Evolutionary conservation across 1,140 invertebrate genomes (phyloP).

Genomic region (Zelostemma sp.): DNA sequence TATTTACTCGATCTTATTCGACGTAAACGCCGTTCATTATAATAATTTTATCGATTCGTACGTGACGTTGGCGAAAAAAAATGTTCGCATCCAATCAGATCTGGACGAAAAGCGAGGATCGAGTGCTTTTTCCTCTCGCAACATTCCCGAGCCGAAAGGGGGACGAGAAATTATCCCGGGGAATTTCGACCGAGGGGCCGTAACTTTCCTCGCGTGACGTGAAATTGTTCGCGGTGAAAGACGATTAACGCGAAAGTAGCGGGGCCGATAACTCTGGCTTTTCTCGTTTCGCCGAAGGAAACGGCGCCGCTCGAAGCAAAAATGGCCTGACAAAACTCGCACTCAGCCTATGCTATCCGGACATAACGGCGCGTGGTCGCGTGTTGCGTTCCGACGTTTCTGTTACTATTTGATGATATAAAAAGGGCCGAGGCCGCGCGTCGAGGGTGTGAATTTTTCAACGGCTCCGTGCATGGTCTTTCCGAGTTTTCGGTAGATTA

Average conservation of each 20-base stretch:
- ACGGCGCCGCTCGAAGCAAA: background rate
- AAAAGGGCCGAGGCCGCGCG: constrained; percentile 56
- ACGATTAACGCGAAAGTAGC: no score
- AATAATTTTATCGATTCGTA: background rate
- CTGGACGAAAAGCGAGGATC: background rate
- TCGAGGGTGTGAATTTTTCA: constrained; percentile 60
- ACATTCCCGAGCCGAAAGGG: background rate
- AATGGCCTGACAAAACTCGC: constrained; percentile 17
- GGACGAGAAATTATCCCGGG: no score
- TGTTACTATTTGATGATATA: constrained; percentile 65
- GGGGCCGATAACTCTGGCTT: no score
- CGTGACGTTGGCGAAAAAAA: background rate
- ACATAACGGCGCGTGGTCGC: constrained; percentile 3
- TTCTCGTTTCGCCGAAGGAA: background rate
- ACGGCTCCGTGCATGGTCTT: constrained; percentile 34
- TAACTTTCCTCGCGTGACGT: no score
- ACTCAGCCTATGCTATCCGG: constrained; percentile 7
- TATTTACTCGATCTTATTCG: constrained; percentile 7
- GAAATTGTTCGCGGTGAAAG: background rate
- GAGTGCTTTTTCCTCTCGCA: background rate
- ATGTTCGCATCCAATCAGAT: no score
- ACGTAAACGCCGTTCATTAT: background rate
- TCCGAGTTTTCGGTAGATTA: constrained; percentile 53
- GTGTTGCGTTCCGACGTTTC: constrained; percentile 35
- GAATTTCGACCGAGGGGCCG: background rate